phyloP scores from a whole-genome alignment of 2,113 vertebrate species.

The Chascanopsetta lugubris region DNA sequence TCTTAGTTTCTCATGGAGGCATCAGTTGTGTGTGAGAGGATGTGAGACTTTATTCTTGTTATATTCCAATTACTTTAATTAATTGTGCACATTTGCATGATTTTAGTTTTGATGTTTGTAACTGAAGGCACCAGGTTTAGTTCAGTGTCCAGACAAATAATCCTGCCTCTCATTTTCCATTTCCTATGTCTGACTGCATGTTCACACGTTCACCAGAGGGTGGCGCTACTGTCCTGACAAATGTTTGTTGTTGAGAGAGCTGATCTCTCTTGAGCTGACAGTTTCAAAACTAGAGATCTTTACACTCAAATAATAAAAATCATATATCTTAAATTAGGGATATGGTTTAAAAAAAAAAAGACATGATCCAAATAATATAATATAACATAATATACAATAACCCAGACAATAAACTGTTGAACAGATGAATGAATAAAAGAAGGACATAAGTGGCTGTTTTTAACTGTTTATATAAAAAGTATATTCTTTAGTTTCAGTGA shows the following conservation, averaged over 20 bases:
- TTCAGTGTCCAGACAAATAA: background rate
- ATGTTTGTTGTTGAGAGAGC: background rate
- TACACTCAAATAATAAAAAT: too few relatives aligned
- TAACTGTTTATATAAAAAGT: too few relatives aligned
- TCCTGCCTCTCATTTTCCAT: background rate
- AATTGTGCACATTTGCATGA: background rate
- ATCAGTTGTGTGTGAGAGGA: background rate
- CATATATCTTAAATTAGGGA: too few relatives aligned
- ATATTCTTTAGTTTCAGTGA: too few relatives aligned
- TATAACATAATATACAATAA: background rate
- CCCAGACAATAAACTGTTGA: background rate
- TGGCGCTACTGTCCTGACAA: constrained; percentile 10
- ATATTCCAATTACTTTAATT: too few relatives aligned
- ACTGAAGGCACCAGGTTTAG: background rate
- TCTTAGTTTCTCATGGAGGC: background rate
- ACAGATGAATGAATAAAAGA: too few relatives aligned
- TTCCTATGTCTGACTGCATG: background rate
- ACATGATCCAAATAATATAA: too few relatives aligned
- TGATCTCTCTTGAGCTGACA: too few relatives aligned
- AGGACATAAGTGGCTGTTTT: too few relatives aligned
- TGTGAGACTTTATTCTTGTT: background rate
- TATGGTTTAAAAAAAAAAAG: too few relatives aligned
- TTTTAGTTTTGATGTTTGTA: background rate
- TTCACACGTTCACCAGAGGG: constrained; percentile 34
- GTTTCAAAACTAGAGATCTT: too few relatives aligned